A percentile compares a stretch with the other conserved stretches of the same genome.
These are phyloP conservation scores for Diacarnus erythraeanus DNA, from an alignment of 37 sponge, comb jelly and placozoan genomes.

Conservation along the genomic window DNA sequence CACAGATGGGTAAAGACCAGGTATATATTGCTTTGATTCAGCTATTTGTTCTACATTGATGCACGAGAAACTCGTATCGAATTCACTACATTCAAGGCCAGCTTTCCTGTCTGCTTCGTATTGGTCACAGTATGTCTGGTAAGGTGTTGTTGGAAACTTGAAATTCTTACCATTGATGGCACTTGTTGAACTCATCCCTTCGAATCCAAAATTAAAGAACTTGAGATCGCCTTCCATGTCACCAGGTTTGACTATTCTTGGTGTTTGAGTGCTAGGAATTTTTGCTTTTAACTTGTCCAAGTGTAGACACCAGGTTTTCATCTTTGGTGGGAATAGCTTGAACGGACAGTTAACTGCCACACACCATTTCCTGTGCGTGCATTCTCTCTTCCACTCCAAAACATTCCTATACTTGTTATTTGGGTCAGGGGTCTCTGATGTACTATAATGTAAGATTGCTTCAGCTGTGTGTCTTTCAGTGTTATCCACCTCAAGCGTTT, in stretches of 20 bases:
- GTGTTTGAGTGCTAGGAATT: background rate
- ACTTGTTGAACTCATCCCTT: conserved; percentile 47
- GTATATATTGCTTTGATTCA: background rate
- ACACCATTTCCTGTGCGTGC: conserved; percentile 15
- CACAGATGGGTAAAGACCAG: background rate
- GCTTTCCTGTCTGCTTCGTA: background rate
- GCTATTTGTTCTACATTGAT: conserved; percentile 8
- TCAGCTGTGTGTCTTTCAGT: conserved; percentile 29
- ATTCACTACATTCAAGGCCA: background rate
- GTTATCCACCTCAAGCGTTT: conserved; percentile 58
- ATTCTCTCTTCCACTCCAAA: background rate
- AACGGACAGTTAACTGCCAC: conserved; percentile 79
- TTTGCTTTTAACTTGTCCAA: conserved; percentile 20
- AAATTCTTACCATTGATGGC: conserved; percentile 77
- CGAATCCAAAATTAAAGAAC: conserved; percentile 85
- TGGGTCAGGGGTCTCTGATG: background rate
- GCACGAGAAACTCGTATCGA: background rate
- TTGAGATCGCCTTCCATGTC: background rate
- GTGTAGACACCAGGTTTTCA: conserved; percentile 51
- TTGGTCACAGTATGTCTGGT: conserved; percentile 13
- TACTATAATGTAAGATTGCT: conserved; percentile 47
- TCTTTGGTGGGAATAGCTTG: conserved; percentile 12
- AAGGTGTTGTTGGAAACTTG: conserved; percentile 51
- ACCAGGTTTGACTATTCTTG: background rate
- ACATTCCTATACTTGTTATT: background rate